Evolutionary conservation across 2,797 vertebrate genomes (phyloP), one percentile per base, ranked within the genome.

Genomic region (Macroramphosus scolopax): DNA sequence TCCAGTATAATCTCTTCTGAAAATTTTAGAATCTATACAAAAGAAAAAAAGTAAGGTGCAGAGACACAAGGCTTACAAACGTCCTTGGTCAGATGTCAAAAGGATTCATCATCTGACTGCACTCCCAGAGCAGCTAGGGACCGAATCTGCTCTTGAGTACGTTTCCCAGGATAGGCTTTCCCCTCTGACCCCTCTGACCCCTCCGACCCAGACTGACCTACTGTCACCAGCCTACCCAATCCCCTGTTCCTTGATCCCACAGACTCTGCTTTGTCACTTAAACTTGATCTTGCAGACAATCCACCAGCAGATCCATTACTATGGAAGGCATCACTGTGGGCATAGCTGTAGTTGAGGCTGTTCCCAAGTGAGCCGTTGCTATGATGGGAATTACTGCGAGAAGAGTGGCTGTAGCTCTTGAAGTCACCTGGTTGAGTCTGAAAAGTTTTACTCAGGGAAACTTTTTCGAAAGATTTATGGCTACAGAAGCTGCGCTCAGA

Each of bases 261-360:
- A 22, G 80, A 84, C 50, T 57, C 80, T 5, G 51, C 53, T 25
- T 51, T 60, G 29, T 82, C 81, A 60, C 80, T 72, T 8, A 68
- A 7, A 17, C 77, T 81, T 1, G 72, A 82, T 20, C 57, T 75
- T 24, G 20, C 33, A 0, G 74, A 77, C 4, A 46, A 47, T 31
- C 56, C 56, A 26, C 54, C 37, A 3, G 26, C 51, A 37, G 67
- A 69, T 5, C 57, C 22, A 7, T 61, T 63, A 67, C 68, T 67
- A 25, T 45, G 41, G 28, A 75, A 78, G 18, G 25, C 15, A 8
- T 47, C 47, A 13, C 77, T 60, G 29, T 43, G 36, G 32, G 40
- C 6, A 8, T 50, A 61, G 60, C 68, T 66, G 52, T 62, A 59
- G 42, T 44, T 57, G 45, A 53, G 38, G 64, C 55, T 61, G 49